Percentiles rank a stretch among this genome's conserved stretches.
These are phyloP conservation scores for Gambelia wislizenii DNA, from an alignment of 2,797 vertebrate genomes.

Conservation along the genomic window DNA sequence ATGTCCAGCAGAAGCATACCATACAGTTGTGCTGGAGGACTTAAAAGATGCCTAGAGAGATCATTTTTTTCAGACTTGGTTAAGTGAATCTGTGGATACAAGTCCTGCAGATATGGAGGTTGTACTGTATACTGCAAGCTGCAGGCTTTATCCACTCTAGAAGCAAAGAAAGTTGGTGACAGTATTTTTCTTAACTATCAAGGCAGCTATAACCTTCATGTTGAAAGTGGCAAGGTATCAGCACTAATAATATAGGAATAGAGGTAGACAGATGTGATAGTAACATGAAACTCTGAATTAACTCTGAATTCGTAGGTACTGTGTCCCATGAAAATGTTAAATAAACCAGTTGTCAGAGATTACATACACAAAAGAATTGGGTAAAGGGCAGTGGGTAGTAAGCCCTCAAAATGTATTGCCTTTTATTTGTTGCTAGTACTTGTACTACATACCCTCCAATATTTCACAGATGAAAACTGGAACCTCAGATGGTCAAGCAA, in stretches of 20 bases:
- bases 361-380: neutral
- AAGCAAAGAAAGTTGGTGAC: neutral
- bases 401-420: constrained; percentile 34
- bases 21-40: too few relatives aligned
- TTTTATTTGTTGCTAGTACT: constrained; percentile 37
- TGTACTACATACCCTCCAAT: neutral
- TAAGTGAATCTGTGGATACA: too few relatives aligned
- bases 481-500: too few relatives aligned
- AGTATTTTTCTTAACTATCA: neutral
- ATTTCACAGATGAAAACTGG: too few relatives aligned
- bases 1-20: too few relatives aligned
- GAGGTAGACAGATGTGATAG: neutral
- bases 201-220: neutral
- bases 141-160: neutral
- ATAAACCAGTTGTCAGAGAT: neutral
- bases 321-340: neutral
- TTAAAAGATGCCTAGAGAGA: too few relatives aligned
- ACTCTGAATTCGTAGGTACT: neutral
- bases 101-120: too few relatives aligned
- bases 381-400: constrained; percentile 7
- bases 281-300: neutral
- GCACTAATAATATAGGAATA: neutral
- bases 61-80: too few relatives aligned
- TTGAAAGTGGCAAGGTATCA: neutral
- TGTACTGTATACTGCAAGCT: neutral